Evolutionary conservation across 37 sponge, comb jelly and placozoan genomes (phyloP), one percentile per base, ranked within the genome.

Genomic region (Crambe crambe): DNA sequence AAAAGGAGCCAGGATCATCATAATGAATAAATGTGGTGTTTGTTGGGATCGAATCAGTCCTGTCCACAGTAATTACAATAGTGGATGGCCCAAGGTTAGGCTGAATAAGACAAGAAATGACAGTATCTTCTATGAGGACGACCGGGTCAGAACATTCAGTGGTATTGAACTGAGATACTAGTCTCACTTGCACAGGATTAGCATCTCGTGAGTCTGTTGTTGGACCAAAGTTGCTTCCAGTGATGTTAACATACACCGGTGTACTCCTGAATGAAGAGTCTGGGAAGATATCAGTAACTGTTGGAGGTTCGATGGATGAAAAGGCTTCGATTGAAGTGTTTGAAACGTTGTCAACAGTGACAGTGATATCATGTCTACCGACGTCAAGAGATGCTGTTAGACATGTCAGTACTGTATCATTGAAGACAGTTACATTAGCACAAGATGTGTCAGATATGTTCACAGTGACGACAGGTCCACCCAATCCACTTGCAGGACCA

Each of bases 1-100:
- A 87, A 56, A 95, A 83, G 68, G 56, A 80, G 9, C 93, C 96
- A 41, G 93, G 82, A 68, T 95, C 72, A 70, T 95, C 96, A 43
- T 87, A 92, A 58, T 89, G 77, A 47, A 79, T 69, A 71, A 92
- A 95, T 30, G 66, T 76, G 27, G 92, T 80, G 38, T 62, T 68
- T 37, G 81, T 79, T 3, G 59, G 56, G 5, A 34, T 68, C 3
- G 88, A 87, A 0, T 78, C 39, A 22, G 81, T 44, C 1, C 77
- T 81, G 64, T 95, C 96, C 5, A 92, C 84, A 20, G 83, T 41
- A 15, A 95, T 79, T 1, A 83, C 84, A 32, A 95, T 72, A 44
- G 79, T 92, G 27, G 88, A 77, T 39, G 90, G 87, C 1, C 92
- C 92, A 30, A 92, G 87, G 75, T 86, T 82, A 21, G 96, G 88